Conservation (phyloP, 2,797 vertebrate genomes). For the Octomys mimax region DNA sequence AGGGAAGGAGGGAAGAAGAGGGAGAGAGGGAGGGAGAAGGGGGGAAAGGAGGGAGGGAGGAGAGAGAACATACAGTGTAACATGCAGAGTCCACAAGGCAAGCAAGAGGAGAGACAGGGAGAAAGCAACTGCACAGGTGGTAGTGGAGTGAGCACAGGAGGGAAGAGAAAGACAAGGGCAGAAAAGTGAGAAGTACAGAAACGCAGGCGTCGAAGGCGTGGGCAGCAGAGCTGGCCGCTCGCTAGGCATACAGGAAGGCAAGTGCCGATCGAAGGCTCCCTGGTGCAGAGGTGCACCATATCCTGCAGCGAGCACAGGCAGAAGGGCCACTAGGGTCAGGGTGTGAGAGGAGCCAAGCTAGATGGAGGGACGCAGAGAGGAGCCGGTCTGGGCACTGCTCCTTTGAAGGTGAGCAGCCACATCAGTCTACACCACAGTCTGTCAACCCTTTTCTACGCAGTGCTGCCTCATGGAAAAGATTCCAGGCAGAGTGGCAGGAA, state of each 20-base stretch:
- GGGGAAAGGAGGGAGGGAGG: too few relatives aligned
- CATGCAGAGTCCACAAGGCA: too few relatives aligned
- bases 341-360: not conserved
- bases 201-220: accelerated
- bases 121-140: too few relatives aligned
- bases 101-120: too few relatives aligned
- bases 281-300: not conserved
- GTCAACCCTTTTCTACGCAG: not conserved
- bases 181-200: not conserved
- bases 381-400: too few relatives aligned
- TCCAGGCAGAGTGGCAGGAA: not conserved
- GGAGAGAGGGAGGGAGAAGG: too few relatives aligned
- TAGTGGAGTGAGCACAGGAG: too few relatives aligned
- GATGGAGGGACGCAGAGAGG: accelerated
- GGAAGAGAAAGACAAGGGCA: not conserved
- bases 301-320: not conserved
- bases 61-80: too few relatives aligned
- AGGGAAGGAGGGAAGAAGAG: not conserved
- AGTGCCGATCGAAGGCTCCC: not conserved
- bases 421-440: not conserved
- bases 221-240: not conserved
- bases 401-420: not conserved
- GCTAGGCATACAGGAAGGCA: not conserved
- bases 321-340: too few relatives aligned
- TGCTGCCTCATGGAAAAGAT: not conserved